phyloP scores from a whole-genome alignment of 2,888 invertebrate species.

The Pristionchus fissidentatus region DNA sequence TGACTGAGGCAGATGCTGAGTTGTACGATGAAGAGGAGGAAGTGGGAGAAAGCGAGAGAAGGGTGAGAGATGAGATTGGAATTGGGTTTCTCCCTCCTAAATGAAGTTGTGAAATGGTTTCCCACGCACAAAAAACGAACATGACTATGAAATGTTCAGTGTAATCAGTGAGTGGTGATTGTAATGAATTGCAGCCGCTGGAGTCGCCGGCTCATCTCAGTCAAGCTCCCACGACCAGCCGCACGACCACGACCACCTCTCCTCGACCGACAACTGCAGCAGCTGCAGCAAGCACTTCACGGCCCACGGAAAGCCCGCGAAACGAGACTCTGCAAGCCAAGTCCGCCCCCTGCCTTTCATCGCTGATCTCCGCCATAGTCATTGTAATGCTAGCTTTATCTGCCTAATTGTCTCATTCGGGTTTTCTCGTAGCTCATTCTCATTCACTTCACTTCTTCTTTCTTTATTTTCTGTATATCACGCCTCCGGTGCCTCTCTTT shows the following conservation, averaged over 20 bases:
- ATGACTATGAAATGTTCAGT: too few relatives aligned
- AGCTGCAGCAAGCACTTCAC: not conserved
- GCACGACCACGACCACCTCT: not conserved
- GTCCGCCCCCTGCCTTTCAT: not conserved
- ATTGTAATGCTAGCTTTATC: not conserved
- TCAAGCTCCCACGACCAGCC: not conserved
- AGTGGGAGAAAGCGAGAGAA: not conserved
- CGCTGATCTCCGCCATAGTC: conserved; percentile 18
- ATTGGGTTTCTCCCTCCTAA: not conserved
- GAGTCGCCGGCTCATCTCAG: not conserved
- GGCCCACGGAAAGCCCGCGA: not conserved
- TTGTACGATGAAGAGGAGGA: not conserved
- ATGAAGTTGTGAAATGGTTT: too few relatives aligned
- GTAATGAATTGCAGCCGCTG: not conserved
- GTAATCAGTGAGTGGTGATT: not conserved
- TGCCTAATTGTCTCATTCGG: not conserved
- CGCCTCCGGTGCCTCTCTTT: not conserved
- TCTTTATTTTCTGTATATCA: conserved; percentile 12
- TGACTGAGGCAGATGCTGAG: conserved; percentile 11
- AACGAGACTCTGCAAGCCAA: conserved; percentile 8
- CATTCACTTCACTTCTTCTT: too few relatives aligned
- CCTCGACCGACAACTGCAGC: too few relatives aligned
- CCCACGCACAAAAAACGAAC: too few relatives aligned
- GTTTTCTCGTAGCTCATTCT: too few relatives aligned
- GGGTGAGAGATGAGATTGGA: not conserved